Conservation (phyloP, 1,140 invertebrate genomes). For the Musca vetustissima region DNA sequence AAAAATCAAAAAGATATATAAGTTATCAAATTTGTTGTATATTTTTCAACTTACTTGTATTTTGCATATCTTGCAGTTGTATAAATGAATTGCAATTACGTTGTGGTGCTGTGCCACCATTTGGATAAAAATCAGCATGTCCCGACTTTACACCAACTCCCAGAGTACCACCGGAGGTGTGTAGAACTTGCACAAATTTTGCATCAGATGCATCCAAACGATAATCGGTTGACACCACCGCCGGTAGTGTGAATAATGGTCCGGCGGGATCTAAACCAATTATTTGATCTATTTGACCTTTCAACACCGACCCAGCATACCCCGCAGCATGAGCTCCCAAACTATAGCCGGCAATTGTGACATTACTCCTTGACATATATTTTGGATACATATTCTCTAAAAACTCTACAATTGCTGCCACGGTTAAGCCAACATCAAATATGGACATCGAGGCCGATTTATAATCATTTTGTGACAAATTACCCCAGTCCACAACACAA, state of each 20-base stretch:
- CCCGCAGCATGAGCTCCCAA: slow-evolving; percentile 87
- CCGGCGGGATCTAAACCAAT: slow-evolving; percentile 79
- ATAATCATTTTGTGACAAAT: slow-evolving; percentile 60
- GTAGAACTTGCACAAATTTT: slow-evolving; percentile 86
- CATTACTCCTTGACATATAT: slow-evolving; percentile 56
- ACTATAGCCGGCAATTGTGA: slow-evolving; percentile 79
- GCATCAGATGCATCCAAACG: slow-evolving; percentile 75
- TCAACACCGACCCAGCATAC: slow-evolving; percentile 68
- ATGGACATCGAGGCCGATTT: slow-evolving; percentile 51
- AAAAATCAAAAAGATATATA: neutral
- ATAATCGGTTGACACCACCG: slow-evolving; percentile 63
- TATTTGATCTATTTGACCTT: slow-evolving; percentile 55
- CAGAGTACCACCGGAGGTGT: slow-evolving; percentile 80
- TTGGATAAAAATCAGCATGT: slow-evolving; percentile 87
- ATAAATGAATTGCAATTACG: slow-evolving; percentile 68
- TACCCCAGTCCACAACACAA: slow-evolving; percentile 66
- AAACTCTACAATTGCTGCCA: slow-evolving; percentile 63
- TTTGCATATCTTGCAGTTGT: slow-evolving; percentile 43
- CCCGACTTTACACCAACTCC: slow-evolving; percentile 73
- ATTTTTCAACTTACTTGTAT: slow-evolving; percentile 36
- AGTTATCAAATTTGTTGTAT: too few relatives aligned
- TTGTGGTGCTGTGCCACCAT: slow-evolving; percentile 74
- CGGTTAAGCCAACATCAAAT: slow-evolving; percentile 63
- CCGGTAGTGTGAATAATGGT: slow-evolving; percentile 70
- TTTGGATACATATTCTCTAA: slow-evolving; percentile 56